These are phyloP conservation scores for Haliclystus octoradiatus DNA, from an alignment of 30 jellyfish, hydroid and myxozoan species.

Conservation along the genomic window DNA sequence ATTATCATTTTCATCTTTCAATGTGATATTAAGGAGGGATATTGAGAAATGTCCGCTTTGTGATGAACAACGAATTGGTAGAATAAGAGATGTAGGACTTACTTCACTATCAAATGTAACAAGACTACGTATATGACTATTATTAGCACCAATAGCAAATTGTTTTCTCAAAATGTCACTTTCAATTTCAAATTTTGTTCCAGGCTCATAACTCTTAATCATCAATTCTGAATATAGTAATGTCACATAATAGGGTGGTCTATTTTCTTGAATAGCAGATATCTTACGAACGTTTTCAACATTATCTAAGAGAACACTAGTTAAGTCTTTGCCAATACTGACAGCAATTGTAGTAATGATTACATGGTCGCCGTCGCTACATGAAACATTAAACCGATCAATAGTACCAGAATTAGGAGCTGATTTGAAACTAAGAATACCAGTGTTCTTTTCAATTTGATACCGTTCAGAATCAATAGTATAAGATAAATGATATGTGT, in stretches of 20 bases:
- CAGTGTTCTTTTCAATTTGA: constrained; percentile 18
- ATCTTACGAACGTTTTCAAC: neutral
- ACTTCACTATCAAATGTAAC: constrained; percentile 81
- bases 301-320: neutral
- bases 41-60: constrained; percentile 12
- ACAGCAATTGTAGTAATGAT: neutral
- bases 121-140: neutral
- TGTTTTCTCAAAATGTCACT: neutral
- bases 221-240: constrained; percentile 1
- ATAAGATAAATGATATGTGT: constrained; percentile 28
- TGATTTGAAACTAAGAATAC: constrained; percentile 44
- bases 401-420: constrained; percentile 38
- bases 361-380: constrained; percentile 49
- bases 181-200: neutral
- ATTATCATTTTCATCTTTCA: constrained; percentile 78
- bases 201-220: neutral
- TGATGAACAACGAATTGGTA: constrained; percentile 59
- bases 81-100: constrained; percentile 8
- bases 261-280: constrained; percentile 34
- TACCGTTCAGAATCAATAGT: constrained; percentile 5
- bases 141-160: neutral
- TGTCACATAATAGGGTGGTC: constrained; percentile 33
- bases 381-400: constrained; percentile 33
- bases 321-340: neutral
- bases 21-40: constrained; percentile 7